Base-by-base conservation (phyloP, 2,888 invertebrate genomes). In the Volucella zonaria region DNA sequence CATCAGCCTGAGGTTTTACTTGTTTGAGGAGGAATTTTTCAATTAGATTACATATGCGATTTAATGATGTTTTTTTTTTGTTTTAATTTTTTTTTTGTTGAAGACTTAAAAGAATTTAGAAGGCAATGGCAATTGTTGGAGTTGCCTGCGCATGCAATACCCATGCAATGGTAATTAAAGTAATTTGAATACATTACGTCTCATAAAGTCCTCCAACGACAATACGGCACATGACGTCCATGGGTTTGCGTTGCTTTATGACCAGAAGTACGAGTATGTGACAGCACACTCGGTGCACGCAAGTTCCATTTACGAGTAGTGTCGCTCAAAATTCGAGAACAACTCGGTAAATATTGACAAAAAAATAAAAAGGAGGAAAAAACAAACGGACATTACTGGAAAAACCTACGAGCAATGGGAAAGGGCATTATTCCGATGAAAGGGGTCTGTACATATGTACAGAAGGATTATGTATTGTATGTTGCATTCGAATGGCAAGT, bases 81-180 rank as follows among this genome's bases (percentile, higher is more conserved):
- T 3, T 15, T 45, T 64, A 4, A 31, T 62, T 14, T 23, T 12
- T n/a, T 51, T 15, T 15, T 51, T 42, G 8, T 38, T 23, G 54
- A 23, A 31, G 67, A 9, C 10, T 18, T 52, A 42, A 18, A 43
- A 43, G 31, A 61, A 61, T 49, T 23, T 23, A 23, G 23, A 23
- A 23, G 23, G 18, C 66, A 74, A 67, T 14, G 11, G 15, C 51
- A 67, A 45, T 38, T 12, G 42, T 40, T 10, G 40, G 64, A 52
- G 54, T 42, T 11, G 11, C n/a, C 18, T 31, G 6, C 6, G 4
- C 82, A 73, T 73, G 77, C 78, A 78, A 82, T 6, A 4, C 6
- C 6, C 82, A 73, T 73, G 77, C 78, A 78, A 82, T 56, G 71
- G 47, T 61, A 62, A 82, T 82, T 82, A 82, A 82, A 77, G 78